A percentile compares a stretch with the other conserved stretches of the same genome.
Conservation (phyloP, 2,888 invertebrate genomes). For the Melanotus villosus region DNA sequence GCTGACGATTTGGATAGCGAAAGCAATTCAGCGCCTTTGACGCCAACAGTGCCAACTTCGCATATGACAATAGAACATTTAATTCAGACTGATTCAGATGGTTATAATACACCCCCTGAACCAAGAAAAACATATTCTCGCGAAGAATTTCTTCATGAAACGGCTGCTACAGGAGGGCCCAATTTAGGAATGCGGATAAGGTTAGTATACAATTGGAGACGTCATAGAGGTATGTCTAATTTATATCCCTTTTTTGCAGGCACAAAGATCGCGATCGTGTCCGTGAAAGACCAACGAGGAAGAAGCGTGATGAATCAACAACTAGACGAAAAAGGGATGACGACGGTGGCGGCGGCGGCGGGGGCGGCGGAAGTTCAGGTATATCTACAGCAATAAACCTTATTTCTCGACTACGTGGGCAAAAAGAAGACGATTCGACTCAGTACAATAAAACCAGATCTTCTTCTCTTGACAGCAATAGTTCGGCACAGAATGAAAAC, state of each 20-base stretch:
- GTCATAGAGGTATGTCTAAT: background rate
- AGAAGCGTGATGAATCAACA: conserved; percentile 70
- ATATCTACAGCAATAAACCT: conserved; percentile 70
- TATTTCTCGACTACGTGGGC: conserved; percentile 69
- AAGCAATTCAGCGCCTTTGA: conserved; percentile 67
- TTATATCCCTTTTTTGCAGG: conserved; percentile 51
- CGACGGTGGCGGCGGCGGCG: conserved; percentile 63
- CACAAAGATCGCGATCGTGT: conserved; percentile 64
- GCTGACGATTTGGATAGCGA: conserved; percentile 69
- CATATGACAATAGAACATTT: conserved; percentile 55
- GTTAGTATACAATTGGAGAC: conserved; percentile 53
- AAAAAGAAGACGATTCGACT: conserved; percentile 62
- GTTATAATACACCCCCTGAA: conserved; percentile 57
- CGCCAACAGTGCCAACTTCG: conserved; percentile 59
- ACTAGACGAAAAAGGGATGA: conserved; percentile 62
- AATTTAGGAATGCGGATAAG: conserved; percentile 68
- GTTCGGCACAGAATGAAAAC: conserved; percentile 72
- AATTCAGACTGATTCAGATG: conserved; percentile 49
- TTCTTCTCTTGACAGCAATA: conserved; percentile 65
- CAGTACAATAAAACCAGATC: conserved; percentile 61
- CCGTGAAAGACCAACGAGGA: conserved; percentile 66
- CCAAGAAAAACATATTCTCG: conserved; percentile 78
- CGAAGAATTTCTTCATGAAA: conserved; percentile 82
- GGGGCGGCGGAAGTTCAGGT: conserved; percentile 63
- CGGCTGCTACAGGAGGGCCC: conserved; percentile 80